Base-by-base conservation (phyloP, 2,113 vertebrate species). In the Myotis yumanensis region DNA sequence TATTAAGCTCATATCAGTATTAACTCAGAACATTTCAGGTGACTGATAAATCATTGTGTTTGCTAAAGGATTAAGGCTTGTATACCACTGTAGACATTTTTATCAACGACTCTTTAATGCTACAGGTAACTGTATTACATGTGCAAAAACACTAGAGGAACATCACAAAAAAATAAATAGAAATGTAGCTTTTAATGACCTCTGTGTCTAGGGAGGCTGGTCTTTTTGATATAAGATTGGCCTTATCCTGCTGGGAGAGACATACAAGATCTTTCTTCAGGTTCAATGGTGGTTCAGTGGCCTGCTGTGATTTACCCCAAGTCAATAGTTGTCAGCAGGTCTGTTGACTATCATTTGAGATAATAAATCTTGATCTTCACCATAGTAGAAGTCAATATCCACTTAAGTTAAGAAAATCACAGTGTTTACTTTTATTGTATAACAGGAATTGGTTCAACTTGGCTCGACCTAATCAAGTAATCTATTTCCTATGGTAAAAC, bases 341-440 rank as follows among this genome's bases (percentile, higher is more conserved):
- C 87, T 96, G 76, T 87, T 96, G 84, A 88, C 95, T 96, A 93
- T 96, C 62, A 97, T 94, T 95, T 96, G 90, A 96, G 81, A 92
- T 92, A 96, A 97, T 97, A 96, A 96, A 97, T 97, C 95, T 97
- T 96, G 92, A 97, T 92, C 92, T 89, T 92, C 57, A 18, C 92
- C 35, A 72, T 88, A 77, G 86, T 52, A 82, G 66, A 97, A 97
- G 89, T 97, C 97, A 97, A 97, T 97, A 97, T 71, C 92, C 95
- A 96, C 96, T 97, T 97, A 96, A 95, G 54, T 86, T 88, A 97
- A 97, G 90, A 97, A 97, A 96, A 97, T 96, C 76, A 94, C 91
- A 90, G 90, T 97, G 83, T 92, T 97, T 96, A 93, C 72, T 92
- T 94, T 96, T 95, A 95, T 79, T 81, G n/a, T 96, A 96, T 40